Base-by-base conservation (phyloP, 2,113 vertebrate genomes). In the Hirundichthys speculiger region DNA sequence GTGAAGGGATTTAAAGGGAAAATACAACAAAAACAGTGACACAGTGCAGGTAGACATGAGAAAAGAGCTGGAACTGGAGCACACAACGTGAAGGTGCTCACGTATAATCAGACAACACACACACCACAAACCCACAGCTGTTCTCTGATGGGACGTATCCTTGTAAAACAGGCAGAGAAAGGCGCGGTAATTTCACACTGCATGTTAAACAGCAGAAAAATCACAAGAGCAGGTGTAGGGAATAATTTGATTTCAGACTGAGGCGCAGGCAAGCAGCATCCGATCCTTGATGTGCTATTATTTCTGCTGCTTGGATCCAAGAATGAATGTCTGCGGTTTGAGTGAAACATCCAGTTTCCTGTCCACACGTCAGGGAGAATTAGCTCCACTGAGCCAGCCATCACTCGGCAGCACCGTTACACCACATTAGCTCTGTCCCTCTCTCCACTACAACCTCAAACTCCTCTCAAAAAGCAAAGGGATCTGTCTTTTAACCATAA, bases 331-430 rank as follows among this genome's bases (percentile, higher is more conserved):
- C 71, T 84, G 83, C 3, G 66, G 77, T 78, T 64, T 65, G 68
- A 75, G 52, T 69, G 30, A 58, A 80, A 80, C 75, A 68, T 80
- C 79, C 77, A 48, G 58, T 53, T 41, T 53, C 62, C 57, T 84
- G 82, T 89, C 70, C 62, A n/a, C 73, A 78, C 49, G 61, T 86
- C 83, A 79, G 34, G 72, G 61, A 58, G 84, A 84, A 87, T 90
- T 84, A 87, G 64, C 61, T 1, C 19, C 10, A 34, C 75, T 52
- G 69, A 87, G 77, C 73, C 83, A 56, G 71, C 63, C 27, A 27
- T 84, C 74, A 54, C 74, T 84, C 61, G 25, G 75, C 73, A 48
- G 39, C 53, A 12, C 60, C 38, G 75, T 50, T 78, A 43, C 77
- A 51, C 66, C 38, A 63, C 79, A 75, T 86, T 76, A 83, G 71